Evolutionary conservation across 2,888 invertebrate species (phyloP), one percentile per base, ranked within the genome.

Genomic region (Halictus ligatus): DNA sequence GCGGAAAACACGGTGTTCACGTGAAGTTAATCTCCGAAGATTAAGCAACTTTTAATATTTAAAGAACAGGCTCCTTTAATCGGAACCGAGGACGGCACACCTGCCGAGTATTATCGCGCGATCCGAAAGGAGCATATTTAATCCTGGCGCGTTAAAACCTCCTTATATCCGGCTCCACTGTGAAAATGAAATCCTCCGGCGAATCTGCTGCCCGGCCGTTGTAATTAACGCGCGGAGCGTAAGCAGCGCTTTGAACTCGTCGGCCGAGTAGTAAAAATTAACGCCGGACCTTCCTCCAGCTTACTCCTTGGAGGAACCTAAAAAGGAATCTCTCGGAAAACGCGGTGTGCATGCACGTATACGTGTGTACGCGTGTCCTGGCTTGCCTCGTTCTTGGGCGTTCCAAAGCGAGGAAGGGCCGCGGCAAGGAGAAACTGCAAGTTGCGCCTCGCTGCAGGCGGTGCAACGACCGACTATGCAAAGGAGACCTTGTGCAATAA

Each of bases 241-340:
- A 69, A 69, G 35, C 69, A 40, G n/a, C 40, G 12, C 69, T 69
- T 69, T 35, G 69, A 69, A 69, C 40, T n/a, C n/a, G 18, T 15
- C 46, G 64, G 73, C n/a, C 40, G 69, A 69, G 40, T 35, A n/a
- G 43, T 69, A 43, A 69, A 69, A 69, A 43, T 69, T 69, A 69
- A 69, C 43, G 21, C 10, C 69, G 43, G 43, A 69, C 35, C 21
- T 69, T n/a, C 8, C 54, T 54, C n/a, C 54, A 43, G 69, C 43
- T 40, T n/a, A 10, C 21, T n/a, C 21, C 43, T 43, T 10, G 43
- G 1, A 8, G 43, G 10, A 54, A 54, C 10, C 21, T 69, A 5
- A 43, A 21, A 40, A n/a, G 40, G 6, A 21, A n/a, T 12, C 10
- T 3, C 40, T 12, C 21, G 5, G 21, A 69, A 67, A 12, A 54